Conservation (phyloP, 2,888 invertebrate species). For the Dysmachus trigonus region DNA sequence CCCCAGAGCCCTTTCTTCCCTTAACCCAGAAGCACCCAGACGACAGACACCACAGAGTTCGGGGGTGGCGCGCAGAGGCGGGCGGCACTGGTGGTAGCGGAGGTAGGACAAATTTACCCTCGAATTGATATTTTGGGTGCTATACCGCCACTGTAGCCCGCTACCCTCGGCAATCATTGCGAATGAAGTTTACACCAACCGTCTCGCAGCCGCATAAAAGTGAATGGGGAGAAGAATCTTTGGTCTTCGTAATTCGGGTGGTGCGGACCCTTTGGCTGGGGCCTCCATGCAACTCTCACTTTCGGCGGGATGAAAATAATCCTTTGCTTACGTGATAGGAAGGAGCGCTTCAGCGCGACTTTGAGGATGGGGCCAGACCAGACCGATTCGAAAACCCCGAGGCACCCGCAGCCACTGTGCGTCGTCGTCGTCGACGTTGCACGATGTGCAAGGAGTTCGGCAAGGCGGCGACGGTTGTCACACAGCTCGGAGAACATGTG, state of each 20-base stretch:
- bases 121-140: slow-evolving; percentile 5
- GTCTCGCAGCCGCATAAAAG: not conserved
- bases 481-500: slow-evolving; percentile 29
- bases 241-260: not conserved
- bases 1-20: not conserved
- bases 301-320: slow-evolving; percentile 27
- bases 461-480: not conserved
- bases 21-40: not conserved
- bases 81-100: not conserved
- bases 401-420: not conserved
- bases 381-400: not conserved
- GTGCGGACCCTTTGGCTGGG: not conserved
- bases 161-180: slow-evolving; percentile 11
- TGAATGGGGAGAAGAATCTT: not conserved
- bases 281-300: slow-evolving; percentile 15
- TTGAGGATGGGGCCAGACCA: not conserved
- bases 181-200: slow-evolving; percentile 8
- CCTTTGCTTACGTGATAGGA: not conserved
- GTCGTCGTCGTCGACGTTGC: not conserved
- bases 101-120: not conserved
- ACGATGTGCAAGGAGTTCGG: not conserved
- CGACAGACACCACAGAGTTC: not conserved
- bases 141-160: not conserved
- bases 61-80: not conserved
- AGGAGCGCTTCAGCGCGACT: not conserved